Evolutionary conservation across 2,888 invertebrate species (phyloP), one percentile per base, ranked within the genome.

Genomic region (Leptinotarsa juncta): DNA sequence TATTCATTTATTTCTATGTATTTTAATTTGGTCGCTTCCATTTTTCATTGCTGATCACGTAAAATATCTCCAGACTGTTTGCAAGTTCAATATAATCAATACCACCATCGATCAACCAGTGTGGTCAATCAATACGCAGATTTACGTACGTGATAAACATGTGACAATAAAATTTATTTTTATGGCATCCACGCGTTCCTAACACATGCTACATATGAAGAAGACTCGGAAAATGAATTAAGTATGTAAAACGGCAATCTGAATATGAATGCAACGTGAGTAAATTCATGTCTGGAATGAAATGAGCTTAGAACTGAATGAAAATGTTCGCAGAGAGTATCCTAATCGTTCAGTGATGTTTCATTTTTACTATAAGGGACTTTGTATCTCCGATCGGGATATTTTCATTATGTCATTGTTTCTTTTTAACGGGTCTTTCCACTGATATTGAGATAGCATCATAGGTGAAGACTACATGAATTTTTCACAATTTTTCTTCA

Each of bases 151-250:
- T 75, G 79, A 70, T 75, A 48, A 32, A 74, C 74, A 79, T 77
- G 67, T 71, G 65, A 68, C 53, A 71, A 67, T 65, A 42, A 74
- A 71, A 68, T 70, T 73, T 70, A 76, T 76, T 76, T 78, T 77
- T 77, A 78, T 78, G 78, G 26, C 70, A 74, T 77, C 77, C 79
- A 77, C 79, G 78, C 76, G 79, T 74, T 70, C 42, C 53, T 53
- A 70, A 74, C 74, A 77, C 77, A 76, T 76, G 76, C 73, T 76
- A 77, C 68, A 79, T 79, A 73, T 74, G 72, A 77, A 78, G 65
- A 69, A 18, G 70, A 71, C 57, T 51, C 69, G 57, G 69, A 73
- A 74, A 71, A 74, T 76, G 76, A 76, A 77, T 77, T 75, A 67
- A 73, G 75, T 75, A 77, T 77, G 73, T 77, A 72, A 77, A 77